A percentile compares a stretch with the other conserved stretches of the same genome.
Conservation (phyloP, 2,888 invertebrate genomes). For the Agapostemon virescens region DNA sequence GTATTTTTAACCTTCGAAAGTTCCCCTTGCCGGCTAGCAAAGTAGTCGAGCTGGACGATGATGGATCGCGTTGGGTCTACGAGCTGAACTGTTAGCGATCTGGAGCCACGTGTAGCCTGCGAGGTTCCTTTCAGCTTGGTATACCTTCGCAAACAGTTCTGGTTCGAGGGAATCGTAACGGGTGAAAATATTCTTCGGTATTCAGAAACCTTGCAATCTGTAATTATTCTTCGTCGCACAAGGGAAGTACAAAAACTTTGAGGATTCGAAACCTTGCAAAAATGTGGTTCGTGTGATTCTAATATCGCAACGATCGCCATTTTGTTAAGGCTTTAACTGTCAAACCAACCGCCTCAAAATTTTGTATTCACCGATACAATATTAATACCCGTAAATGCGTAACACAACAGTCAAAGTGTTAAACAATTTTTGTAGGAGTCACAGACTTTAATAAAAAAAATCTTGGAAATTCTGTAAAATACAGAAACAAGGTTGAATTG, state of each 20-base stretch:
- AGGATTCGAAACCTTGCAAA: neutral
- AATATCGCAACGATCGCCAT: neutral
- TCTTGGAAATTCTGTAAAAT: neutral
- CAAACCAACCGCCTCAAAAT: no score
- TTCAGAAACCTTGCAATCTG: neutral
- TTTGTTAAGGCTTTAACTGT: no score
- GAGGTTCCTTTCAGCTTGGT: neutral
- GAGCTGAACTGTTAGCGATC: neutral
- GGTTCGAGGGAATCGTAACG: neutral
- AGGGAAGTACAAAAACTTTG: neutral
- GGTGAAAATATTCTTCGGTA: neutral
- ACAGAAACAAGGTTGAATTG: neutral
- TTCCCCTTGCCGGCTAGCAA: constrained; percentile 36
- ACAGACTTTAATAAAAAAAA: no score
- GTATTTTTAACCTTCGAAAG: constrained; percentile 59
- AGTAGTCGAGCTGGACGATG: constrained; percentile 25
- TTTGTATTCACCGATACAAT: no score
- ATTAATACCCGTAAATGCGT: no score
- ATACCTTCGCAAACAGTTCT: neutral
- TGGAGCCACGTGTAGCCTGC: neutral
- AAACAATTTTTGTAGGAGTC: no score
- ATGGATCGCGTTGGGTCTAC: neutral
- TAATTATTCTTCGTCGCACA: neutral
- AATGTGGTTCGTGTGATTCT: no score
- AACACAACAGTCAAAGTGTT: no score